These are phyloP conservation scores for Anseranas semipalmata DNA, from an alignment of 2,113 vertebrate genomes.

Conservation along the genomic window DNA sequence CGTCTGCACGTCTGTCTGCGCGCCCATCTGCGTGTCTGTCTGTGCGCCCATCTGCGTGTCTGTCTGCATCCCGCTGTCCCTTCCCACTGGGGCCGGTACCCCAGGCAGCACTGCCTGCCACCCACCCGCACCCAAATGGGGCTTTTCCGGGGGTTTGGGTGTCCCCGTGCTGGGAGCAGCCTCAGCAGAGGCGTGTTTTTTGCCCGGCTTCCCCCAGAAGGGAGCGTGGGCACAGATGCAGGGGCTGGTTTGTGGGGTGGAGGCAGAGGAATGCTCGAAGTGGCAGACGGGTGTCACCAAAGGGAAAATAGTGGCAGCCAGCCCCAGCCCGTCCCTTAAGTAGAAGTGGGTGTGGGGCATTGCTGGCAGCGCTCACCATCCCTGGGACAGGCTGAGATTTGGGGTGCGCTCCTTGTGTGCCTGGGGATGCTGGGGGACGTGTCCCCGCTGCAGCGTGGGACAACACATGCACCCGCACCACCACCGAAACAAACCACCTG, in stretches of 20 bases:
- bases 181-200: background rate
- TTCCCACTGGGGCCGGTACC: background rate
- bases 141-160: background rate
- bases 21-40: background rate
- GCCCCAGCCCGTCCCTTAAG: background rate
- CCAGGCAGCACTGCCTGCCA: background rate
- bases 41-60: background rate
- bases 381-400: background rate
- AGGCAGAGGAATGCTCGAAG: background rate
- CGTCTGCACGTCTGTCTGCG: background rate
- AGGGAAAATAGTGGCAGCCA: background rate
- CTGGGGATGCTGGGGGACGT: background rate
- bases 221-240: background rate
- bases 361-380: background rate
- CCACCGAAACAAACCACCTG: background rate
- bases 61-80: background rate
- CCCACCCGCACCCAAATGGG: accelerated
- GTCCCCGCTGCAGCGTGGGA: background rate
- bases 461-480: background rate
- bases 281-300: background rate
- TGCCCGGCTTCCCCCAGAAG: background rate
- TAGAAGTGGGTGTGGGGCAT: background rate
- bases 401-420: accelerated
- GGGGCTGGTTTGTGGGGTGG: background rate
- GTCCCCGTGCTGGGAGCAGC: background rate